phyloP scores from a whole-genome alignment of 2,797 vertebrate genomes.

The Epinephelus coioides region DNA sequence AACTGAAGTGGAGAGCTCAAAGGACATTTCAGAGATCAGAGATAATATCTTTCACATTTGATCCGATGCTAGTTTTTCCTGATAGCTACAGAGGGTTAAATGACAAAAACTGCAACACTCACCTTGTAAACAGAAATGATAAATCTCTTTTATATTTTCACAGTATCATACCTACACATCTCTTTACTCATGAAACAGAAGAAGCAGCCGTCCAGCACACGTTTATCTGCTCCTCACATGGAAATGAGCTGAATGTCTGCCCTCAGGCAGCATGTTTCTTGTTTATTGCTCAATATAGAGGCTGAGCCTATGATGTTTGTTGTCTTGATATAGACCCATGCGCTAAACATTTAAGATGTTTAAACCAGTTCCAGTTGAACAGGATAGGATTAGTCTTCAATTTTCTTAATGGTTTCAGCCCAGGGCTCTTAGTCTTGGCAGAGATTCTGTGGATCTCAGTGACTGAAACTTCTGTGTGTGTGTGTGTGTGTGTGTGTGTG shows the following conservation, averaged over 20 bases:
- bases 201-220: background rate
- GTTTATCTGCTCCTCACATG: background rate
- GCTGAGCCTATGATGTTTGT: background rate
- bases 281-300: constrained; percentile 9
- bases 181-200: background rate
- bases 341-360: background rate
- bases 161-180: background rate
- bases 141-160: constrained; percentile 27
- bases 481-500: background rate
- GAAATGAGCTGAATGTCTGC: constrained; percentile 15
- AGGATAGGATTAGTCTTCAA: background rate
- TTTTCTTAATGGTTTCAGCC: background rate
- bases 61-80: constrained; percentile 7
- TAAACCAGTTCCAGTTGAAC: background rate
- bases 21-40: constrained; percentile 25
- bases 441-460: background rate
- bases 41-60: constrained; percentile 6
- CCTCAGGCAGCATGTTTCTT: constrained; percentile 1
- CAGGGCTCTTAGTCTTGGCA: background rate
- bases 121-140: constrained; percentile 12
- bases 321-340: background rate
- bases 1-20: constrained; percentile 26
- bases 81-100: constrained; percentile 15
- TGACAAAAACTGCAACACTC: constrained; percentile 18
- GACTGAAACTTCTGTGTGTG: background rate